Percentiles rank a stretch among this genome's conserved stretches.
These are phyloP conservation scores for Pachliopta kotzebuea DNA, from an alignment of 2,888 invertebrate genomes.

Conservation along the genomic window DNA sequence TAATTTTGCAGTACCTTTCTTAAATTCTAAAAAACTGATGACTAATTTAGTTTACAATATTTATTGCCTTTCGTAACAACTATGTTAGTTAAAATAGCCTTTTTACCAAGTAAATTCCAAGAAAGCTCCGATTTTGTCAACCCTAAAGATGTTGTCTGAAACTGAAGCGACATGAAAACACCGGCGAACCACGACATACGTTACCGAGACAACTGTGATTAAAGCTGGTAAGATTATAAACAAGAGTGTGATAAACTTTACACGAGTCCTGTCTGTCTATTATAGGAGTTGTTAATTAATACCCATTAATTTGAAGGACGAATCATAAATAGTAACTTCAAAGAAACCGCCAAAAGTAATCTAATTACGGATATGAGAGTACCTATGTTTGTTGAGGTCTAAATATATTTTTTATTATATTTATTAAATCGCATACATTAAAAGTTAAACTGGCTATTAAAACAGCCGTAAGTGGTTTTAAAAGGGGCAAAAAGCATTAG, in stretches of 20 bases:
- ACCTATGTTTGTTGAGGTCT: too few species aligned
- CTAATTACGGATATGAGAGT: not conserved
- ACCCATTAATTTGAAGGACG: conserved; percentile 19
- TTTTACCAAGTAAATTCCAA: too few species aligned
- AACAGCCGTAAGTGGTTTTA: too few species aligned
- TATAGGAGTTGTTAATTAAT: conserved; percentile 23
- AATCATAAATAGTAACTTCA: conserved; percentile 11
- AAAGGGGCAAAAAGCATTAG: too few species aligned
- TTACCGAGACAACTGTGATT: conserved; percentile 29
- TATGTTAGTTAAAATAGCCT: too few species aligned
- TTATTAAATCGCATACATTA: too few species aligned
- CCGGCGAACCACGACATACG: conserved; percentile 28
- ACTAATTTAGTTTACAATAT: too few species aligned
- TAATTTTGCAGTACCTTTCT: too few species aligned
- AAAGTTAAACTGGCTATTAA: too few species aligned
- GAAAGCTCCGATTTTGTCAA: conserved; percentile 5
- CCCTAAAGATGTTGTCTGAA: conserved; percentile 20
- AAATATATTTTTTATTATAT: too few species aligned
- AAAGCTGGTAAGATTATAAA: conserved; percentile 29
- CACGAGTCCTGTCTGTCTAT: conserved; percentile 7
- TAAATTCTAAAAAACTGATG: too few species aligned
- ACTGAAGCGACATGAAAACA: conserved; percentile 27
- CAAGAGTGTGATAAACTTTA: conserved; percentile 25
- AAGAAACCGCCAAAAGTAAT: not conserved
- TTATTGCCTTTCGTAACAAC: too few species aligned